Evolutionary conservation across 1,140 invertebrate genomes (phyloP), one percentile per base, ranked within the genome.

Genomic region (Dinoponera quadriceps): DNA sequence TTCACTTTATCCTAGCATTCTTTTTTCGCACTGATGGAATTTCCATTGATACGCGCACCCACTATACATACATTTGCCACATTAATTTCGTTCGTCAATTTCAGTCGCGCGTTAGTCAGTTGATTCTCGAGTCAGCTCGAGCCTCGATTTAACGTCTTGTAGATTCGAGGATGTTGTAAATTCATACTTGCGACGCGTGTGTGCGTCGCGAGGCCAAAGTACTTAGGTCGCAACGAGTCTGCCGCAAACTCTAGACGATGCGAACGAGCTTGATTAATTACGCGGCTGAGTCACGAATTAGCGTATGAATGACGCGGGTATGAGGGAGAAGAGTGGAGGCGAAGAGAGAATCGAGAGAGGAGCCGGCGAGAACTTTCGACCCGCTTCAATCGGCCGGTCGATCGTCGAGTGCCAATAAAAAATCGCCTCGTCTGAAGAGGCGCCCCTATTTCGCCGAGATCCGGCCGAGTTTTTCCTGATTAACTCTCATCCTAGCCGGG

Each of bases 191-290:
- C 33, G 55, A 54, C 62, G n/a, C n/a, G n/a, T n/a, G n/a, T n/a
- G n/a, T n/a, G n/a, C n/a, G 54, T 11, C 33, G 22, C 13, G 49
- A 55, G 49, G 18, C 22, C 18, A 25, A 69, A 29, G 22, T 69
- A 44, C 38, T 44, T 27, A 33, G 20, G 51, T 13, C 20, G 20
- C 60, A 22, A 68, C 49, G 49, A 55, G 22, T 54, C 9, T 22
- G 22, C 49, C 16, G 29, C 38, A 77, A 68, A 68, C 63, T 65
- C 55, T 65, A 4, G 25, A 57, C 88, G 75, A 90, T 87, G 89
- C 63, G 89, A 90, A 88, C 83, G 85, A 88, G 83, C 89, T 88
- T 90, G 88, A 90, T 90, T 90, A 90, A 90, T 90, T 90, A 80
- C 75, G 74, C 78, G 84, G 66, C 86, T 87, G 88, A 90, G 88